These are phyloP conservation scores for Polyploca ridens DNA, from an alignment of 2,888 invertebrate species.

Conservation along the genomic window DNA sequence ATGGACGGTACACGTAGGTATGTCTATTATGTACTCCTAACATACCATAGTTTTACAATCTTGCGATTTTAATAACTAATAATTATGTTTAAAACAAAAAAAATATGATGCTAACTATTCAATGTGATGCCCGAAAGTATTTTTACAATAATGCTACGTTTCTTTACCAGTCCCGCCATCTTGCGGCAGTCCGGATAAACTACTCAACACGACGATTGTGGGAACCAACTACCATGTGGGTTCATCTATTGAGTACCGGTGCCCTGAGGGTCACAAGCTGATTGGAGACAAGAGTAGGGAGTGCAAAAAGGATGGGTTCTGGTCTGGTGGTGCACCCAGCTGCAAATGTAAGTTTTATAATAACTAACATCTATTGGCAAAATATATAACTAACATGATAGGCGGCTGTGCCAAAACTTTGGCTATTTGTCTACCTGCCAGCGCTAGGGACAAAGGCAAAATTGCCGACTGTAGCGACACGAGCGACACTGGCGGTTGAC, in stretches of 20 bases:
- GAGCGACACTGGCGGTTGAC: too few relatives aligned
- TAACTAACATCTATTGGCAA: too few relatives aligned
- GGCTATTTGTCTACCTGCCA: too few relatives aligned
- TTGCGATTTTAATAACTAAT: background rate
- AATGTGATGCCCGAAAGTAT: background rate
- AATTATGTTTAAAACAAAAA: background rate
- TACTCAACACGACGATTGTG: constrained; percentile 91
- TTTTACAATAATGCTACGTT: constrained; percentile 11
- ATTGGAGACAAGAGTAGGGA: constrained; percentile 88
- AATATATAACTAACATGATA: background rate
- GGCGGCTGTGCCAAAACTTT: background rate
- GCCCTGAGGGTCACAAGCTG: constrained; percentile 93
- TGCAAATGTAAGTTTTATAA: constrained; percentile 90
- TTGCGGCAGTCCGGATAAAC: constrained; percentile 95
- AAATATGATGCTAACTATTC: background rate
- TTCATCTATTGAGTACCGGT: constrained; percentile 88
- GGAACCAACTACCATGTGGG: constrained; percentile 89
- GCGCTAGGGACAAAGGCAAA: too few relatives aligned
- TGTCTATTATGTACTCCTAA: too few relatives aligned
- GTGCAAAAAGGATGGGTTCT: constrained; percentile 91
- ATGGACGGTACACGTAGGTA: too few relatives aligned
- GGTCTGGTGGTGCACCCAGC: constrained; percentile 92
- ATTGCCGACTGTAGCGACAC: too few relatives aligned
- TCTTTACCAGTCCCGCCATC: constrained; percentile 88
- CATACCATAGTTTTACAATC: too few relatives aligned